Conservation (phyloP, 92 coral and sea anemone genomes). For the Plumapathes pennacea region DNA sequence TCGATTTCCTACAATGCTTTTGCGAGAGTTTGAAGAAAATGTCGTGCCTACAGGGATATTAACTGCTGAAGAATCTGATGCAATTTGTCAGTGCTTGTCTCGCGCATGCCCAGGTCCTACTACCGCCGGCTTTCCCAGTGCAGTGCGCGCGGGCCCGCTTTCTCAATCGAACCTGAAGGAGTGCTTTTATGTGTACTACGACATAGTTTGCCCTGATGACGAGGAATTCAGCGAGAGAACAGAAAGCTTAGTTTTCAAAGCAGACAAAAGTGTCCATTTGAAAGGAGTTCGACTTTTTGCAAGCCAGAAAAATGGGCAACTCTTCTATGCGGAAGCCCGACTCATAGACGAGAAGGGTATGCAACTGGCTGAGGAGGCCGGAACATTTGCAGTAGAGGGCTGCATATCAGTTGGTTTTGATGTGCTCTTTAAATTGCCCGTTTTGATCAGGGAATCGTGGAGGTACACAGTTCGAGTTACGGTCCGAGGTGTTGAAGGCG, state of each 20-base stretch:
- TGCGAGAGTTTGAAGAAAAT: conserved; percentile 35
- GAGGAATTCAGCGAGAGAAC: conserved; percentile 6
- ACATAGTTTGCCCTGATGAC: conserved; percentile 7
- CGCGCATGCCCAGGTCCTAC: conserved; percentile 3
- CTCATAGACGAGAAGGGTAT: conserved; percentile 3
- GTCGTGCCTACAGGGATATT: conserved; percentile 53
- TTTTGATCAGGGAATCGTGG: conserved; percentile 4
- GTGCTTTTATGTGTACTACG: conserved; percentile 16
- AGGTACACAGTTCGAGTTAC: conserved; percentile 6
- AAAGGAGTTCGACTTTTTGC: conserved; percentile 36
- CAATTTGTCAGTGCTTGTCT: conserved; percentile 25
- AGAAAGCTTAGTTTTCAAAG: conserved; percentile 12
- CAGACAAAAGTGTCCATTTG: conserved; percentile 12
- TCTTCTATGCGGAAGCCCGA: conserved; percentile 8
- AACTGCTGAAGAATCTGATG: conserved; percentile 41
- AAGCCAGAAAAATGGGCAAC: conserved; percentile 11
- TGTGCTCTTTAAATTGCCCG: conserved; percentile 31
- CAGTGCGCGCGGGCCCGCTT: conserved; percentile 23
- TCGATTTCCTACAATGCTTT: conserved; percentile 63
- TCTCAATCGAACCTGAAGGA: conserved; percentile 7
- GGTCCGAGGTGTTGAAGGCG: conserved; percentile 4
- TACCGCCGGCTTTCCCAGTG: conserved; percentile 4
- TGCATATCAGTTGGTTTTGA: conserved; percentile 40
- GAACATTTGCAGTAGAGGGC: neutral
- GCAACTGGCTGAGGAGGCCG: conserved; percentile 12